These are phyloP conservation scores for Zoanthus sociatus DNA, from an alignment of 92 coral and sea anemone species.

Conservation along the genomic window DNA sequence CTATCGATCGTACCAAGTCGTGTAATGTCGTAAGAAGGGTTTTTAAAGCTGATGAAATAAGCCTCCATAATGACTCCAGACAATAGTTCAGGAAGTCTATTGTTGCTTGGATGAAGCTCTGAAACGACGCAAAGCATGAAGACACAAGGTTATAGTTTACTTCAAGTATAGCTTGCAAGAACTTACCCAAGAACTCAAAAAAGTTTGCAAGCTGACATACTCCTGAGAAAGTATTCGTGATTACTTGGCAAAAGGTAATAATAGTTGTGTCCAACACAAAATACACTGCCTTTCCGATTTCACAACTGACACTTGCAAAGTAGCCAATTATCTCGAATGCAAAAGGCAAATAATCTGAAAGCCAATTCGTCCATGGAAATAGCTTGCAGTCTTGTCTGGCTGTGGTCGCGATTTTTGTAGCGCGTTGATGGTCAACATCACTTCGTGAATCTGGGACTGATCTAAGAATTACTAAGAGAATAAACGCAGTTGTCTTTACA, in stretches of 20 bases:
- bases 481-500: background rate
- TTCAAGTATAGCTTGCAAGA: conserved; percentile 77
- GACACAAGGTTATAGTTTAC: conserved; percentile 88
- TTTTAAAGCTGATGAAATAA: conserved; percentile 55
- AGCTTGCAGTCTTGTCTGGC: conserved; percentile 58
- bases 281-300: conserved; percentile 54
- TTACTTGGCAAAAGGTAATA: conserved; percentile 61
- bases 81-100: conserved; percentile 48
- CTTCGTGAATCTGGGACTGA: background rate
- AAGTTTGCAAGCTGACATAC: conserved; percentile 72
- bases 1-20: conserved; percentile 51
- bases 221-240: conserved; percentile 64
- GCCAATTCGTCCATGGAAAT: conserved; percentile 52
- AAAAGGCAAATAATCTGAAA: conserved; percentile 59
- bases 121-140: conserved; percentile 53
- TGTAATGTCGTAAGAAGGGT: conserved; percentile 52
- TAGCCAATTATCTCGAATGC: conserved; percentile 61
- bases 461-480: background rate
- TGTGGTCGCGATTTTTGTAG: background rate
- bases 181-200: conserved; percentile 81
- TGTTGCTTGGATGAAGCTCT: conserved; percentile 36
- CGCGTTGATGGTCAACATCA: conserved; percentile 9
- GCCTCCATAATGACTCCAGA: conserved; percentile 33
- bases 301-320: conserved; percentile 63
- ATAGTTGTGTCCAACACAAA: conserved; percentile 70